A percentile compares a stretch with the other conserved stretches of the same genome.
Conservation (phyloP, 2,113 vertebrate genomes). For the Aptenodytes forsteri region DNA sequence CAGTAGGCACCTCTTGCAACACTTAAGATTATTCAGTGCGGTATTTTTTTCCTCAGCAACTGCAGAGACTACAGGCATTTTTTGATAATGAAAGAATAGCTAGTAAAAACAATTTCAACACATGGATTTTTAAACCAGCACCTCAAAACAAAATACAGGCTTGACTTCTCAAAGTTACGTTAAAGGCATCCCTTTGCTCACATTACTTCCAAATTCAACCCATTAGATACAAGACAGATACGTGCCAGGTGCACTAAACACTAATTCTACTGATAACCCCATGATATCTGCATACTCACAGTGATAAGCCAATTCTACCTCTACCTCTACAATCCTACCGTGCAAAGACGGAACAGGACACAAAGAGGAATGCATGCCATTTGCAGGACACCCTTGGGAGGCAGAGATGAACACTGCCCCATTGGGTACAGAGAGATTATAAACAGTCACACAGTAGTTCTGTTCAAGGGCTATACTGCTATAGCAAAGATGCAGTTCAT, state of each 20-base stretch:
- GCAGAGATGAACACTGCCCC: not conserved
- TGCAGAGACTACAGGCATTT: not conserved
- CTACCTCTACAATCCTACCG: not conserved
- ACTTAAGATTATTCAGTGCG: not conserved
- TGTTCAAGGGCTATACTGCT: not conserved
- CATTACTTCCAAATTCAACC: not conserved
- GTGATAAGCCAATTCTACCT: not conserved
- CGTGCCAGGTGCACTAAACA: not conserved
- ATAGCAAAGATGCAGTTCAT: fast-evolving
- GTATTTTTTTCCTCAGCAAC: not conserved
- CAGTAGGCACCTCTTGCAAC: not conserved
- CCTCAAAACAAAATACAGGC: not conserved
- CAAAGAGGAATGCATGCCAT: not conserved
- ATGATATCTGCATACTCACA: not conserved
- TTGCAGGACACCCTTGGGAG: not conserved
- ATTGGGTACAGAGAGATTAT: not conserved
- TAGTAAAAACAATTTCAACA: not conserved
- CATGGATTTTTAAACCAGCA: not conserved
- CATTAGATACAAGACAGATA: not conserved
- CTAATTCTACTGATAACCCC: not conserved
- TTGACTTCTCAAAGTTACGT: not conserved
- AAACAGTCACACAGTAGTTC: not conserved
- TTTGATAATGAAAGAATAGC: not conserved
- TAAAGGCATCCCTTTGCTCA: not conserved
- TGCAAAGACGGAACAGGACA: not conserved